Base-by-base conservation (phyloP, 2,888 invertebrate genomes). In the Drosophila incognita region DNA sequence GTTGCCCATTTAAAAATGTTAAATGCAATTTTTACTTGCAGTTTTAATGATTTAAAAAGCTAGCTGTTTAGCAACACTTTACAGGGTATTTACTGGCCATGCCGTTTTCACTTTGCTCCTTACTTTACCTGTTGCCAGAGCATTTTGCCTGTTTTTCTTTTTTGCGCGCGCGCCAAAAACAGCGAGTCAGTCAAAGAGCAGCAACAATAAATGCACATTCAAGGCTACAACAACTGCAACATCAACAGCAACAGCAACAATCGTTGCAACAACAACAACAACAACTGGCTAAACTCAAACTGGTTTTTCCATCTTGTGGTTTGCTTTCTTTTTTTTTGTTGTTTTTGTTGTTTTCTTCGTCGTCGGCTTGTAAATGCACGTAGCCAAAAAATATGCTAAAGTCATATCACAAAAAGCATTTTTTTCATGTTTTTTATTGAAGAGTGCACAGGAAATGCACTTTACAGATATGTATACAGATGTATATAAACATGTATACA, bases 201-300 rank as follows among this genome's bases (percentile, higher is more conserved):
- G 72, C 76, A 69, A 74, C 80, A 84, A 77, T 77, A 83, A 82
- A 87, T 87, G 89, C 89, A 85, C 87, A 87, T 85, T 85, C 85
- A 85, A 85, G 85, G 85, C 85, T 85, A 69, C 81, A 85, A 72
- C 68, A 80, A 13, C 64, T 58, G 46, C 64, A 58, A 13, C 63
- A 68, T 42, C 61, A 64, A 48, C 64, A 54, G 18, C 69, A 62
- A 36, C 59, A 27, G 46, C 40, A 57, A 13, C 64, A 57, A 61
- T 40, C 52, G 35, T 11, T 48, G 18, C 54, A 42, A 24, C 67
- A 59, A 40, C 54, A 74, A 40, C 54, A 74, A 33, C 33, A 10
- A 53, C 70, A 61, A 77, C 63, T 80, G 54, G 69, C 63, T 65
- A 48, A 53, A 64, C 61, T 49, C 52, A 80, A 78, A 78, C 79